phyloP scores from a whole-genome alignment of 2,888 invertebrate species.

The Camptogramma bilineatum region DNA sequence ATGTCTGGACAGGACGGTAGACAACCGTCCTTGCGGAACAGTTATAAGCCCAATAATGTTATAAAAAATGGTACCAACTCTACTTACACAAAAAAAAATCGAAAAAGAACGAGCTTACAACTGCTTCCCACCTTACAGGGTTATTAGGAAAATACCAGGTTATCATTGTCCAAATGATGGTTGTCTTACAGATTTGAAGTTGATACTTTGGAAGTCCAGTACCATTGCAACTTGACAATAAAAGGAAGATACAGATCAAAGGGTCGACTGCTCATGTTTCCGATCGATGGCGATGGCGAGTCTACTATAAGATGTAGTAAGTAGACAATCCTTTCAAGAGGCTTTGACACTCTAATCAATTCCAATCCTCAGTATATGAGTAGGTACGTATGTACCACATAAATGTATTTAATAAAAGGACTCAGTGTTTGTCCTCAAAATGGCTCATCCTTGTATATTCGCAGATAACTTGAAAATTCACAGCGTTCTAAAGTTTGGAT shows the following conservation, averaged over 20 bases:
- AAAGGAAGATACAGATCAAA: constrained; percentile 65
- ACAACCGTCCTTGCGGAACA: no score
- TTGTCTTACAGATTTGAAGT: constrained; percentile 50
- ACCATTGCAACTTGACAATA: constrained; percentile 65
- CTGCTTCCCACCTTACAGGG: no score
- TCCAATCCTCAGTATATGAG: neutral
- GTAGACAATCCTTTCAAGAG: constrained; percentile 31
- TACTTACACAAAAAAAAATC: no score
- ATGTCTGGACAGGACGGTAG: no score
- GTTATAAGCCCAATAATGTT: no score
- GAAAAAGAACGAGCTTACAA: no score
- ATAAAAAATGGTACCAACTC: no score
- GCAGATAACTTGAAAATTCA: constrained; percentile 61
- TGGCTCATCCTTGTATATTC: constrained; percentile 39
- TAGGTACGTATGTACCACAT: neutral
- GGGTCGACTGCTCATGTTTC: constrained; percentile 62
- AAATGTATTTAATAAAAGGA: neutral
- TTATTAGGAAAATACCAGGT: no score
- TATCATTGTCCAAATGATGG: neutral
- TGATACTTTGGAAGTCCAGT: constrained; percentile 54
- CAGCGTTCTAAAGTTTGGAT: constrained; percentile 50
- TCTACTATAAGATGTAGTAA: constrained; percentile 64
- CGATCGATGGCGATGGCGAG: constrained; percentile 65
- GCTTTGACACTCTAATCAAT: no score
- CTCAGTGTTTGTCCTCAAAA: neutral